Conservation (phyloP, 1,140 invertebrate genomes). For the Thaumetopoea pityocampa region DNA sequence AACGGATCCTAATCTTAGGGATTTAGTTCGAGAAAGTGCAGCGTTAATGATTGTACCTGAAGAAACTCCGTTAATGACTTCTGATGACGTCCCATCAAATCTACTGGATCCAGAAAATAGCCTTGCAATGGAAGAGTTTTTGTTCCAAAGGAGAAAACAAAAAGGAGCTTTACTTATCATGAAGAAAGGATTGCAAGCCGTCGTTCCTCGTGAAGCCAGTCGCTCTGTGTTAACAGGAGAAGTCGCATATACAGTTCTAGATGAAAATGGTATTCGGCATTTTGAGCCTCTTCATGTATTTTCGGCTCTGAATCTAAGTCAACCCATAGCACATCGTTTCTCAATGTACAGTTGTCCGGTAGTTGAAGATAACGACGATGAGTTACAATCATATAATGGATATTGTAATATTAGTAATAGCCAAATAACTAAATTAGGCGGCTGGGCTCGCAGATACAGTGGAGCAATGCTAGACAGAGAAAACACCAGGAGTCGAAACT, state of each 20-base stretch:
- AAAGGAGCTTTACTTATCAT: slow-evolving; percentile 82
- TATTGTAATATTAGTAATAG: slow-evolving; percentile 67
- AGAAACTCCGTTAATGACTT: slow-evolving; percentile 78
- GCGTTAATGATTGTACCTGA: slow-evolving; percentile 82
- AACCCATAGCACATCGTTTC: slow-evolving; percentile 79
- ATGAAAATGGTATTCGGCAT: slow-evolving; percentile 85
- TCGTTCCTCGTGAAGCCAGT: slow-evolving; percentile 85
- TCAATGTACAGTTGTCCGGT: slow-evolving; percentile 81
- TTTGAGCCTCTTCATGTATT: slow-evolving; percentile 87
- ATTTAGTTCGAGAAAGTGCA: slow-evolving; percentile 83
- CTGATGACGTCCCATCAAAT: slow-evolving; percentile 80
- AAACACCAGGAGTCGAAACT: slow-evolving; percentile 49
- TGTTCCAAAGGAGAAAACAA: slow-evolving; percentile 78
- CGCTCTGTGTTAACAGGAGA: slow-evolving; percentile 84
- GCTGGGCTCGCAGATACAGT: slow-evolving; percentile 56
- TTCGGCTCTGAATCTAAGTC: slow-evolving; percentile 80
- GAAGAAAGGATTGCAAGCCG: slow-evolving; percentile 85
- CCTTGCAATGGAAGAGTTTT: slow-evolving; percentile 85
- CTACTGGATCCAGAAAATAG: slow-evolving; percentile 81
- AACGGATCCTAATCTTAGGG: slow-evolving; percentile 80
- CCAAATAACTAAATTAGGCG: slow-evolving; percentile 65
- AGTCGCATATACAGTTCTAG: slow-evolving; percentile 85
- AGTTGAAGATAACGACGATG: slow-evolving; percentile 75
- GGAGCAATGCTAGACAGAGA: slow-evolving; percentile 61
- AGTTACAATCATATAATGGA: slow-evolving; percentile 60